Percentiles rank a stretch among this genome's conserved stretches.
Evolutionary conservation across 1,140 invertebrate genomes (phyloP).

Genomic region (Polyergus mexicanus): DNA sequence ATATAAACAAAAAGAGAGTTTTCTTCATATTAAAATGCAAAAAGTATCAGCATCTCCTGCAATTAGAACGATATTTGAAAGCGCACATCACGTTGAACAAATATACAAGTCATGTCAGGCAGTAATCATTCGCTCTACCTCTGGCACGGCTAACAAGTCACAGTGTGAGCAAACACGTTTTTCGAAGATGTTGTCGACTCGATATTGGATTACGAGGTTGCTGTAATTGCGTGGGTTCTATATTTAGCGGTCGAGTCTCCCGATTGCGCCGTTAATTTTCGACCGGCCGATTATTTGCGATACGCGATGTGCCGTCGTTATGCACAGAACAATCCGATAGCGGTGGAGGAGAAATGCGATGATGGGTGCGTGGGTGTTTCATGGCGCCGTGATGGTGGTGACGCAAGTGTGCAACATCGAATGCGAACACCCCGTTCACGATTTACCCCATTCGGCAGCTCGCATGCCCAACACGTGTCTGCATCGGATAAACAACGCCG

Average conservation of each 20-base stretch:
- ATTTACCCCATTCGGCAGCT: conserved; percentile 32
- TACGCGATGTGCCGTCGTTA: conserved; percentile 5
- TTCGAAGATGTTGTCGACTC: conserved; percentile 6
- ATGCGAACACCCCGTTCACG: not conserved
- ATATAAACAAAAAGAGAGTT: too few species aligned
- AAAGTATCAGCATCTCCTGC: not conserved
- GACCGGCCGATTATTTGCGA: conserved; percentile 50
- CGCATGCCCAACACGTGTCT: not conserved
- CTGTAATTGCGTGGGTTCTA: conserved; percentile 1
- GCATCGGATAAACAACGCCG: conserved; percentile 38
- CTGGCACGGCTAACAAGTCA: conserved; percentile 11
- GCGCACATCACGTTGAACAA: not conserved
- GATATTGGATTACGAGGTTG: conserved; percentile 14
- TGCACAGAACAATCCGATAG: not conserved
- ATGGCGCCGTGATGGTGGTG: conserved; percentile 58
- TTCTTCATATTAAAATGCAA: too few species aligned
- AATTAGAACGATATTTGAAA: not conserved
- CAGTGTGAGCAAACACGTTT: not conserved
- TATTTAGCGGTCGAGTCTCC: not conserved
- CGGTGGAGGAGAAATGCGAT: conserved; percentile 8
- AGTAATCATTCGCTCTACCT: not conserved
- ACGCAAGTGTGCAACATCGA: conserved; percentile 52
- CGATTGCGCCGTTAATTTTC: conserved; percentile 51
- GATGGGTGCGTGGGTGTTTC: conserved; percentile 53
- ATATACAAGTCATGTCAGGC: not conserved